Evolutionary conservation across 2,888 invertebrate species (phyloP).

Genomic region (Ctena decussata): DNA sequence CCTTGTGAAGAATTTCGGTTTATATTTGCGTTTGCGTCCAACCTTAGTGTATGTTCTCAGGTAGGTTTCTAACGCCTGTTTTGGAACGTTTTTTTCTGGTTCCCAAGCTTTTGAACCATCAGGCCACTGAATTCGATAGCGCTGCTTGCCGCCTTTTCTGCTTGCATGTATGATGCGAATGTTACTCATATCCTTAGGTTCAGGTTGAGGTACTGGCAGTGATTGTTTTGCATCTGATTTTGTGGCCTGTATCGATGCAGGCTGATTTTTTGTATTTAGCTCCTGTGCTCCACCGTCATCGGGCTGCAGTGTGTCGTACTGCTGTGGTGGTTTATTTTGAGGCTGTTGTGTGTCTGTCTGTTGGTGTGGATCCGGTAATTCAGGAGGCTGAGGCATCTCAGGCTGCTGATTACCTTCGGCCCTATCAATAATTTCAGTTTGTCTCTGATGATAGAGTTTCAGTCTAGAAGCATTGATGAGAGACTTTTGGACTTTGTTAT

Average conservation of each 20-base stretch:
- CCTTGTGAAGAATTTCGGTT: not conserved
- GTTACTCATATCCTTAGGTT: not conserved
- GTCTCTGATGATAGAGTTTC: conserved; percentile 33
- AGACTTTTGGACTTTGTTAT: conserved; percentile 14
- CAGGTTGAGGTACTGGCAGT: not conserved
- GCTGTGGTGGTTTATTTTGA: not conserved
- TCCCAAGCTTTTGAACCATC: conserved; percentile 29
- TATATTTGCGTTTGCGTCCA: conserved; percentile 19
- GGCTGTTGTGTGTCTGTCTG: not conserved
- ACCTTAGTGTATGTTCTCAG: conserved; percentile 14
- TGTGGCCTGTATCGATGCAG: not conserved
- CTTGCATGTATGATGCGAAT: conserved; percentile 6
- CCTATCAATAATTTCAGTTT: not conserved
- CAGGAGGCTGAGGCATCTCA: not conserved
- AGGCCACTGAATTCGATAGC: conserved; percentile 23
- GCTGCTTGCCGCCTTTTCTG: conserved; percentile 21
- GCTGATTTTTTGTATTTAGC: not conserved
- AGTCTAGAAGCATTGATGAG: conserved; percentile 39
- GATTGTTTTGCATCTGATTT: not conserved
- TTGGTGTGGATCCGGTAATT: not conserved
- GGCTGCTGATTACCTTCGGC: not conserved
- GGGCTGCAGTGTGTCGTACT: not conserved
- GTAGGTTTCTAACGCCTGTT: not conserved
- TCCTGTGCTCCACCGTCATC: not conserved
- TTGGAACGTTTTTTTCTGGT: not conserved